Evolutionary conservation across 2,113 vertebrate genomes (phyloP).

Genomic region (Oryzias celebensis): DNA sequence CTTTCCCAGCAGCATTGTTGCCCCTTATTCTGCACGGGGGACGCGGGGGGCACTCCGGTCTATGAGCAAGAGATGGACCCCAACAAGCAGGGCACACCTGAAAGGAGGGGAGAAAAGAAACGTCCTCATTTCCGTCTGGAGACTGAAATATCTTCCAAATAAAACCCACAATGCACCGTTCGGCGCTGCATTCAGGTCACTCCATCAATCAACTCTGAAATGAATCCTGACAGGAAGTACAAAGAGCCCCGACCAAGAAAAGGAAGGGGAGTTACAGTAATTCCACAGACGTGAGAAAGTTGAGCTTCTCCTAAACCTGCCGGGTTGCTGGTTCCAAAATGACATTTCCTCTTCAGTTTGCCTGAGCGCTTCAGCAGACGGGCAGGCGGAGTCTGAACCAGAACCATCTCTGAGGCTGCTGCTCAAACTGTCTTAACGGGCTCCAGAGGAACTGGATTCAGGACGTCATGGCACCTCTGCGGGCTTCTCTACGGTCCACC

Average conservation of each 20-base stretch:
- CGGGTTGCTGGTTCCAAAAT: slow-evolving; percentile 33
- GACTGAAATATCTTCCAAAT: slow-evolving; percentile 59
- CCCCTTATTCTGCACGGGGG: slow-evolving; percentile 61
- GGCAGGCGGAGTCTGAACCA: no score
- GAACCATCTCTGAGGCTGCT: no score
- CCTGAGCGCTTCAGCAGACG: no score
- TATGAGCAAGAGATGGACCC: slow-evolving; percentile 64
- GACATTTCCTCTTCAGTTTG: neutral
- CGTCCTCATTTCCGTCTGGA: slow-evolving; percentile 51
- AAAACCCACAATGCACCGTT: slow-evolving; percentile 53
- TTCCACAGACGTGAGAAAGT: slow-evolving; percentile 53
- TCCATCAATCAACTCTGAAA: slow-evolving; percentile 71
- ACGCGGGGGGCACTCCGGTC: slow-evolving; percentile 43
- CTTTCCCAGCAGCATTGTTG: slow-evolving; percentile 74
- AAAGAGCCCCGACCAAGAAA: slow-evolving; percentile 50
- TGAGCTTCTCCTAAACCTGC: slow-evolving; percentile 17
- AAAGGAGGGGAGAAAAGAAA: slow-evolving; percentile 55
- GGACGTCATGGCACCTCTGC: no score
- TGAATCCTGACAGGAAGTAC: slow-evolving; percentile 63
- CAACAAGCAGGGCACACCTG: slow-evolving; percentile 70
- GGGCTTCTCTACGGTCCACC: no score
- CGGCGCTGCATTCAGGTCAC: slow-evolving; percentile 64
- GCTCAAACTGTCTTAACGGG: no score
- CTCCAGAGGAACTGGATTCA: no score
- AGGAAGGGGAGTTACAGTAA: slow-evolving; percentile 56